phyloP scores from a whole-genome alignment of 1,140 invertebrate species.

The Philopotamus ludificatus region DNA sequence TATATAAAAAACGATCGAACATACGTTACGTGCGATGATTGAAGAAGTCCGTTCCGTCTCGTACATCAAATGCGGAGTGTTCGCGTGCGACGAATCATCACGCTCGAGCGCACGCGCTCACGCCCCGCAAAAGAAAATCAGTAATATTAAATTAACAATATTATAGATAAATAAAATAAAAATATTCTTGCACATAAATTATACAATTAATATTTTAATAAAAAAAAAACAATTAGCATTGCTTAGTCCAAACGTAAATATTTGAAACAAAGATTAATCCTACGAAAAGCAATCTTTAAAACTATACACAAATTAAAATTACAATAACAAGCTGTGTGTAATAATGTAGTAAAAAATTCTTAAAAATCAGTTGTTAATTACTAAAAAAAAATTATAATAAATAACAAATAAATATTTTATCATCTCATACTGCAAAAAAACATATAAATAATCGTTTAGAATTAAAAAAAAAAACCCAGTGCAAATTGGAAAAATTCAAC shows the following conservation, averaged over 20 bases:
- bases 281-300: conserved; percentile 21
- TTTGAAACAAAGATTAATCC: conserved; percentile 3
- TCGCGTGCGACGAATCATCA: no score
- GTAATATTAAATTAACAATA: conserved; percentile 6
- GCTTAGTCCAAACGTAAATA: not conserved
- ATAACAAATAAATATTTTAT: conserved; percentile 42
- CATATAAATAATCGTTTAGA: not conserved
- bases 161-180: conserved; percentile 4
- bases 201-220: conserved; percentile 15
- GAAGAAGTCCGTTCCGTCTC: no score
- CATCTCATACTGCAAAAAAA: not conserved
- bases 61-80: no score
- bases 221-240: not conserved
- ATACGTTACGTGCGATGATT: no score
- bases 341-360: conserved; percentile 38
- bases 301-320: conserved; percentile 34
- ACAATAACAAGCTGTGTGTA: conserved; percentile 37
- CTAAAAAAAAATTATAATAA: conserved; percentile 38
- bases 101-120: no score
- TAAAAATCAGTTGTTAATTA: conserved; percentile 32
- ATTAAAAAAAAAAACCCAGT: no score
- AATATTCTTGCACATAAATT: conserved; percentile 14
- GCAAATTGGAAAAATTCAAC: no score
- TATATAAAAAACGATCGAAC: no score
- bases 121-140: no score